A percentile compares a stretch with the other conserved stretches of the same genome.
Conservation (phyloP, 2,113 vertebrate genomes). For the Nansenia antarctica region DNA sequence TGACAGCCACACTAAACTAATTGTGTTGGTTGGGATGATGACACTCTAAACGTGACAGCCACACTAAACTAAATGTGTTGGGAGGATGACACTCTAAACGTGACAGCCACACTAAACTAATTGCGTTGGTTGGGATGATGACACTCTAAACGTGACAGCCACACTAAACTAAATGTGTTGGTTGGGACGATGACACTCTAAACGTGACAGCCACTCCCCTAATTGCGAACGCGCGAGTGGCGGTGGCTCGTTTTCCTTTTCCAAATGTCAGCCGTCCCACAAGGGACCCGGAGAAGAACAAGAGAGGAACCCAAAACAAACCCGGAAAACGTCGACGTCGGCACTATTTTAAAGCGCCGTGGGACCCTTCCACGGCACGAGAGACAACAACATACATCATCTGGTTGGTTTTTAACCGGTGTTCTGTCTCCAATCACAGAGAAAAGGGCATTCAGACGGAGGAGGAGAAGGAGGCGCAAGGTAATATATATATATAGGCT, state of each 20-base stretch:
- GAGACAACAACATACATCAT: conserved; percentile 44
- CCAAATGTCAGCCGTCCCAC: conserved; percentile 58
- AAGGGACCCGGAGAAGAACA: conserved; percentile 40
- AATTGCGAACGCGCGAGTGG: conserved; percentile 38
- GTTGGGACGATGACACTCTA: too few relatives aligned
- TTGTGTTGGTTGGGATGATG: too few relatives aligned
- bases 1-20: background rate
- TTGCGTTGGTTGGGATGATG: too few relatives aligned
- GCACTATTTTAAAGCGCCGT: conserved; percentile 48
- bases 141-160: too few relatives aligned
- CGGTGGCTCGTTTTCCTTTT: conserved; percentile 34
- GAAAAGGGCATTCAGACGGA: background rate
- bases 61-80: background rate
- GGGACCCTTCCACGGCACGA: conserved; percentile 21
- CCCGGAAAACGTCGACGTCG: conserved; percentile 58
- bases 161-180: background rate
- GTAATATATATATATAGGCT: background rate
- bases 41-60: too few relatives aligned
- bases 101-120: background rate
- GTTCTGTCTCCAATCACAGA: conserved; percentile 5
- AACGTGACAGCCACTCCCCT: conserved; percentile 35
- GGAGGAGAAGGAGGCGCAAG: background rate
- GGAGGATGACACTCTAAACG: too few relatives aligned
- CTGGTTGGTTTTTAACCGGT: conserved; percentile 26
- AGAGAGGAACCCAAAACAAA: conserved; percentile 43